phyloP scores from a whole-genome alignment of 1,140 invertebrate species.

The Luehdorfia chinensis region DNA sequence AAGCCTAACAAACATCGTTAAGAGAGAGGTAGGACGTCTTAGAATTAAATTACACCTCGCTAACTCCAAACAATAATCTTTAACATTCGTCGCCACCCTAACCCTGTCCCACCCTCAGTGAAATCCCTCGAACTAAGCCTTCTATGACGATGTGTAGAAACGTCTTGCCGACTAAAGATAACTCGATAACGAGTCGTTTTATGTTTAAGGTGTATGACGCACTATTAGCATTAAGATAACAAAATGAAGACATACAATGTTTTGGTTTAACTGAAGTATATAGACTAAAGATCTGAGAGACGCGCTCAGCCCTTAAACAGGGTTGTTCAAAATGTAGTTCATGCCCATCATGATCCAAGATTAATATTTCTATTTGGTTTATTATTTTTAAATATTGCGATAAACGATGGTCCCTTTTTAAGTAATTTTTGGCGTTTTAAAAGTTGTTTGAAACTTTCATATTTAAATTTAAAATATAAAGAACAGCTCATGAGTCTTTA shows the following conservation, averaged over 20 bases:
- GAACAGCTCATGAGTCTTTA: no score
- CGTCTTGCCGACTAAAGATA: slow-evolving; percentile 48
- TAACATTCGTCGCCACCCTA: slow-evolving; percentile 38
- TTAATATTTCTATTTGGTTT: no score
- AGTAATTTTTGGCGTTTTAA: no score
- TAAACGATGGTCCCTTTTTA: no score
- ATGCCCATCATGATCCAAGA: no score
- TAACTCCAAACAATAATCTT: slow-evolving; percentile 74
- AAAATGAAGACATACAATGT: slow-evolving; percentile 5
- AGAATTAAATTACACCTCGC: slow-evolving; percentile 72
- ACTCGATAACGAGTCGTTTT: slow-evolving; percentile 42
- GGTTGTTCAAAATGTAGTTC: slow-evolving; percentile 20
- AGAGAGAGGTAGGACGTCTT: slow-evolving; percentile 56
- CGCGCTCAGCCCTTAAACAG: slow-evolving; percentile 18
- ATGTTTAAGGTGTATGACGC: slow-evolving; percentile 26
- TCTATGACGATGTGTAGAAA: slow-evolving; percentile 43
- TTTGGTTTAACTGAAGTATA: slow-evolving; percentile 1
- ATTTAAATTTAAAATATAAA: no score
- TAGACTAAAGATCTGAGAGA: slow-evolving; percentile 1
- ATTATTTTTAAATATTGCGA: no score
- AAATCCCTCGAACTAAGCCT: slow-evolving; percentile 33
- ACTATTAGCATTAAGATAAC: slow-evolving; percentile 17
- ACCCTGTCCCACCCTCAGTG: no score
- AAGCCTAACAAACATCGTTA: slow-evolving; percentile 38
- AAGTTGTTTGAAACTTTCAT: no score